A percentile compares a stretch with the other conserved stretches of the same genome.
Evolutionary conservation across 1,140 invertebrate genomes (phyloP).

Genomic region (Leguminivora glycinivorella): DNA sequence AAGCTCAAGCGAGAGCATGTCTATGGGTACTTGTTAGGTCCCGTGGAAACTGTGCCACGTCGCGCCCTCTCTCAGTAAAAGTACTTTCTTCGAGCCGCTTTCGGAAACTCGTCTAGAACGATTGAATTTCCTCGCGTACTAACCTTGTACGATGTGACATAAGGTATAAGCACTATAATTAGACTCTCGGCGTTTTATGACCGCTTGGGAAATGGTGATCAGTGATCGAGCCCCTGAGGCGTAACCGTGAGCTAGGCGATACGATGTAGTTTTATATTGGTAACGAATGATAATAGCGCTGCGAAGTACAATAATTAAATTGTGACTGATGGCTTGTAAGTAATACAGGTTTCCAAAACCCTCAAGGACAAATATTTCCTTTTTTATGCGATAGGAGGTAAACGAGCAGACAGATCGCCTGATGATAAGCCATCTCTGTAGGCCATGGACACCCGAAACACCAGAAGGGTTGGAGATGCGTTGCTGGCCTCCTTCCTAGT

Average conservation of each 20-base stretch:
- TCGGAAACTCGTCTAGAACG: slow-evolving; percentile 70
- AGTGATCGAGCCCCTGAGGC: slow-evolving; percentile 33
- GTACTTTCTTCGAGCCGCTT: slow-evolving; percentile 76
- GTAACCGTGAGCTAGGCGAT: not conserved
- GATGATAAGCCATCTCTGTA: no score
- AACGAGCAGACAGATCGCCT: no score
- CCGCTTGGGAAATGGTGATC: slow-evolving; percentile 57
- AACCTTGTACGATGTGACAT: slow-evolving; percentile 72
- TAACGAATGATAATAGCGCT: not conserved
- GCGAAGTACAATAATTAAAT: no score
- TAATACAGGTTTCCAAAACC: no score
- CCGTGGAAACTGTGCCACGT: slow-evolving; percentile 74
- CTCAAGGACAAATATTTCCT: no score
- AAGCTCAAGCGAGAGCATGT: slow-evolving; percentile 13
- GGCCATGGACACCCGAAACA: no score
- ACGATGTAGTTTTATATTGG: not conserved
- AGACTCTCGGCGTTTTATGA: slow-evolving; percentile 47
- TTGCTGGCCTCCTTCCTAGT: no score
- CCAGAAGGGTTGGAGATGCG: no score
- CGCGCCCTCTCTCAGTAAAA: slow-evolving; percentile 72
- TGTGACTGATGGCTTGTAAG: no score
- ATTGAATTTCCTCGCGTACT: slow-evolving; percentile 68
- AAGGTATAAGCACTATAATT: slow-evolving; percentile 66
- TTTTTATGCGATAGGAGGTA: no score
- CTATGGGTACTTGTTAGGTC: slow-evolving; percentile 32